Evolutionary conservation across 1,140 invertebrate species (phyloP).

Genomic region (Stegodyphus mimosarum): DNA sequence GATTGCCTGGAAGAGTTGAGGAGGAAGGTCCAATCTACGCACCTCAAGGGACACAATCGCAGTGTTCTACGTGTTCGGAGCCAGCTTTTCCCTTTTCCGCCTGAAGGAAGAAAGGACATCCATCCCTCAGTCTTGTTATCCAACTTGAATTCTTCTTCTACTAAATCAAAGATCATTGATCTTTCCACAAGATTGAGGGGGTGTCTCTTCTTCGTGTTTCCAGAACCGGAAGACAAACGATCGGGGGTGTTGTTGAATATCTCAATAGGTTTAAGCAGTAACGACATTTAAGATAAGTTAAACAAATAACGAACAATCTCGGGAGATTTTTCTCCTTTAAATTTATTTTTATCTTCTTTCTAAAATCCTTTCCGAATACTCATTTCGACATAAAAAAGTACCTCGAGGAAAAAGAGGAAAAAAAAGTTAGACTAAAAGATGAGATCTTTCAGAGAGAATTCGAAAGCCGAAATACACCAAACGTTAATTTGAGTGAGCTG

Average conservation of each 20-base stretch:
- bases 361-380: too few relatives aligned
- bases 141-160: slow-evolving; percentile 36
- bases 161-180: slow-evolving; percentile 46
- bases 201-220: too few relatives aligned
- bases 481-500: too few relatives aligned
- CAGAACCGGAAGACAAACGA: too few relatives aligned
- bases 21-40: background rate
- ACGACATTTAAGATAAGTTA: slow-evolving; percentile 35
- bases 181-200: background rate
- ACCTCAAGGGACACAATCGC: background rate
- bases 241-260: slow-evolving; percentile 29
- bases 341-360: too few relatives aligned
- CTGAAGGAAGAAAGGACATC: slow-evolving; percentile 4
- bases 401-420: too few relatives aligned
- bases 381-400: too few relatives aligned
- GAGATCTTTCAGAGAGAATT: too few relatives aligned
- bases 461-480: too few relatives aligned
- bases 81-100: slow-evolving; percentile 10
- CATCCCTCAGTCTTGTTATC: slow-evolving; percentile 37
- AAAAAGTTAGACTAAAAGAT: too few relatives aligned
- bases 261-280: slow-evolving; percentile 39
- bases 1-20: slow-evolving; percentile 30
- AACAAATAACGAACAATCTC: background rate
- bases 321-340: too few relatives aligned
- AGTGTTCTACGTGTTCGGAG: slow-evolving; percentile 28